A percentile compares a stretch with the other conserved stretches of the same genome.
Conservation (phyloP, 2,888 invertebrate species). For the Cephus spinipes region DNA sequence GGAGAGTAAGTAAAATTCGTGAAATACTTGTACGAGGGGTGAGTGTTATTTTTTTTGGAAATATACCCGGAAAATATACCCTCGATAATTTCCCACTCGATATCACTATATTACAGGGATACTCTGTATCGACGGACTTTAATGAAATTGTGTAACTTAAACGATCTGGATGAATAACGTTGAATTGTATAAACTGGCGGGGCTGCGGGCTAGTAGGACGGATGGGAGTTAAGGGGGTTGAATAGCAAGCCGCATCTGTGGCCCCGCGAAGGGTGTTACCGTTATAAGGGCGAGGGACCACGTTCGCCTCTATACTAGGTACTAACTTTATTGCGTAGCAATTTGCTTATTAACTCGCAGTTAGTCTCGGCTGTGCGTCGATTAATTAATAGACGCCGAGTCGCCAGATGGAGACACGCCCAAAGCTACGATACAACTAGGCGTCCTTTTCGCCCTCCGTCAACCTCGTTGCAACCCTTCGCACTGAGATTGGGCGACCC, state of each 20-base stretch:
- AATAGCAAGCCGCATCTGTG: constrained; percentile 65
- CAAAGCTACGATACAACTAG: constrained; percentile 17
- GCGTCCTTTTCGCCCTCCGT: constrained; percentile 17
- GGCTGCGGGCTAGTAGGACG: constrained; percentile 30
- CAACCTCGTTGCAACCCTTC: constrained; percentile 28
- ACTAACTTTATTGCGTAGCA: constrained; percentile 65
- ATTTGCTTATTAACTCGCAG: constrained; percentile 68
- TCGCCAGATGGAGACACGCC: constrained; percentile 59
- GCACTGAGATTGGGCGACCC: constrained; percentile 36
- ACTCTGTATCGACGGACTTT: neutral
- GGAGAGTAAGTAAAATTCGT: neutral
- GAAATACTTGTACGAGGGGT: neutral
- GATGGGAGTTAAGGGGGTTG: constrained; percentile 33
- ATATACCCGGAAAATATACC: neutral
- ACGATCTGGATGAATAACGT: constrained; percentile 59
- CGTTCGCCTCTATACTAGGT: constrained; percentile 39
- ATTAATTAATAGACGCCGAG: constrained; percentile 63
- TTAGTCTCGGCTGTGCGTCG: constrained; percentile 64
- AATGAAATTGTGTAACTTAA: constrained; percentile 11
- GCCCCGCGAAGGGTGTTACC: constrained; percentile 63
- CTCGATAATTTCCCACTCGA: neutral
- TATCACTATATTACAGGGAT: neutral
- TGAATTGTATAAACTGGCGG: constrained; percentile 54
- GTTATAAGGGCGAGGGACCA: constrained; percentile 53
- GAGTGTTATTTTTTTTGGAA: neutral